Evolutionary conservation across 2,797 vertebrate species (phyloP).

Genomic region (Falco biarmicus): DNA sequence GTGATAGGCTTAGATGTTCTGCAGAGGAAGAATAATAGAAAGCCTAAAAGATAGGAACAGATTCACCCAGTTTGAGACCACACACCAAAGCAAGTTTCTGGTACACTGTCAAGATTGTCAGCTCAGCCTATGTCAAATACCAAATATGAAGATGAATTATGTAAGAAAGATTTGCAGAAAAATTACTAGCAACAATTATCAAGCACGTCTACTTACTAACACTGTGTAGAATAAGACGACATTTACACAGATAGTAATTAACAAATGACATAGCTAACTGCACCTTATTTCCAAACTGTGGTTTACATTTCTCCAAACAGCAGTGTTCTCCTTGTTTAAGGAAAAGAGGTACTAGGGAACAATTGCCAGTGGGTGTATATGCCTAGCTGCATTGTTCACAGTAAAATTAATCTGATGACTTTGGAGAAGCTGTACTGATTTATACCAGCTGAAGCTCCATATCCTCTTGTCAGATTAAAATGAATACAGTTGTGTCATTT

Average conservation of each 20-base stretch:
- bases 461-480: background rate
- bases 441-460: background rate
- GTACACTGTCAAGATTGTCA: background rate
- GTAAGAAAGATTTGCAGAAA: background rate
- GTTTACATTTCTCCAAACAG: background rate
- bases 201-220: background rate
- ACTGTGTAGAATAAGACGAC: background rate
- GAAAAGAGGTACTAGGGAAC: background rate
- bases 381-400: background rate
- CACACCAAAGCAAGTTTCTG: background rate
- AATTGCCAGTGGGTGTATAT: background rate
- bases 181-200: background rate
- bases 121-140: background rate
- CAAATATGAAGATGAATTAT: background rate
- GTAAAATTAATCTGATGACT: background rate
- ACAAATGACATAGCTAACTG: background rate
- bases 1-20: background rate
- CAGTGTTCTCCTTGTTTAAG: background rate
- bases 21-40: background rate
- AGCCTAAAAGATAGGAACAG: background rate
- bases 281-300: background rate
- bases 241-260: background rate
- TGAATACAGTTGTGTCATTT: background rate
- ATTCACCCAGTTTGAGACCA: background rate
- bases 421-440: background rate